phyloP scores from a whole-genome alignment of 2,797 vertebrate genomes.

The Austrolebias charrua region DNA sequence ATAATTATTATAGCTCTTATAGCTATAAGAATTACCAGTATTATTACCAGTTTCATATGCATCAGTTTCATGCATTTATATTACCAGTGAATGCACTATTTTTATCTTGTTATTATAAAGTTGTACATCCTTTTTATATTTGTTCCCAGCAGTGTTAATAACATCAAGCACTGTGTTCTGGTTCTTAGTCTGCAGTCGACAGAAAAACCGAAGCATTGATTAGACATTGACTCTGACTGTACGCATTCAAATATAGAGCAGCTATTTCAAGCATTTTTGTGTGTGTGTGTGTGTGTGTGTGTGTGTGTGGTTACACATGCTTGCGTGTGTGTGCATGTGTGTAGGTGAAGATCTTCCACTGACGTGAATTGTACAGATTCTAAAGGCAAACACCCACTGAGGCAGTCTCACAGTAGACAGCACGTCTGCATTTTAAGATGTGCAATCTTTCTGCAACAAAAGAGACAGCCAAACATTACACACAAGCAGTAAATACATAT shows the following conservation, averaged over 20 bases:
- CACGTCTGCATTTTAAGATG: constrained; percentile 30
- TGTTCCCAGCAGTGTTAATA: constrained; percentile 4
- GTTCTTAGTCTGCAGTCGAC: constrained; percentile 37
- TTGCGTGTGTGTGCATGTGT: constrained; percentile 22
- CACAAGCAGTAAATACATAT: constrained; percentile 2
- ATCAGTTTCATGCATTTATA: too few species aligned
- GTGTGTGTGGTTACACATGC: constrained; percentile 5
- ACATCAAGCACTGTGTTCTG: constrained; percentile 14
- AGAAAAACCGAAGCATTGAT: constrained; percentile 62
- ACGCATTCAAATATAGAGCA: constrained; percentile 75
- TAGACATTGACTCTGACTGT: constrained; percentile 70
- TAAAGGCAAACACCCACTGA: constrained; percentile 45
- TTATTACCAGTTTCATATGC: too few species aligned
- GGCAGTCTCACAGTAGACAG: constrained; percentile 28
- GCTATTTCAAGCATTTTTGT: constrained; percentile 63
- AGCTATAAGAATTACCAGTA: too few species aligned
- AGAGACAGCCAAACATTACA: constrained; percentile 27
- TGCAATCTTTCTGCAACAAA: constrained; percentile 23
- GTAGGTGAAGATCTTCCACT: constrained; percentile 47
- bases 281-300: constrained; percentile 28
- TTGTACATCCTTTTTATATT: not conserved
- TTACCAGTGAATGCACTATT: not conserved
- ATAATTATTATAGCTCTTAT: too few species aligned
- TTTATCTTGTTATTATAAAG: not conserved
- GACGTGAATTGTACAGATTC: constrained; percentile 54